Evolutionary conservation across 2,797 vertebrate species (phyloP).

Genomic region (Paratrypauchen microcephalus): DNA sequence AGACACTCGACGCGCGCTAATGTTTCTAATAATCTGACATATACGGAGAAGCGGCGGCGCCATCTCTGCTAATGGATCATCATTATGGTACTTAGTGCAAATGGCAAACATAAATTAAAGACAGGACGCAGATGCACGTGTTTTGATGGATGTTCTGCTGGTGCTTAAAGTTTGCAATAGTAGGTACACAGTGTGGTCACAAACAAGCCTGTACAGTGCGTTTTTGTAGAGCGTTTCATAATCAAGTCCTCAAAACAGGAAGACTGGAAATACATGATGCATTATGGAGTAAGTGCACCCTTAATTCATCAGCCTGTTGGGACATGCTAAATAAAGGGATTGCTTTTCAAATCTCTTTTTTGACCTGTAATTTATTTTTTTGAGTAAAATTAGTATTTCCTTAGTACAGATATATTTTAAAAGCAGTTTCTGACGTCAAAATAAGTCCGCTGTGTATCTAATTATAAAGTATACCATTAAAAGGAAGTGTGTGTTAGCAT

Average conservation of each 20-base stretch:
- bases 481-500: too few species aligned
- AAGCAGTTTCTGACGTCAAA: too few species aligned
- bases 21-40: conserved; percentile 32
- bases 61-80: conserved; percentile 42
- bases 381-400: neutral
- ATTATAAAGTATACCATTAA: too few species aligned
- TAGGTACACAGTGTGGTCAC: conserved; percentile 3
- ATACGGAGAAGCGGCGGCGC: conserved; percentile 17
- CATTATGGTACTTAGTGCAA: conserved; percentile 39
- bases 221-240: conserved; percentile 2
- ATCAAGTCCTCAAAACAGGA: conserved; percentile 19
- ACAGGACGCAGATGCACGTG: conserved; percentile 23
- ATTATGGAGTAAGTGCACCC: neutral
- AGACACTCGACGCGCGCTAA: neutral
- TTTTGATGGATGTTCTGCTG: conserved; percentile 52
- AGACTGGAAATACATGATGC: conserved; percentile 6
- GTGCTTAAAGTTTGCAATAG: conserved; percentile 39
- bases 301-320: neutral
- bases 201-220: conserved; percentile 8
- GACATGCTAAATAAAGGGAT: neutral
- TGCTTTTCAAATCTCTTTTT: neutral
- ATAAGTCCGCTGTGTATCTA: too few species aligned
- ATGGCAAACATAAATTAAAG: conserved; percentile 45
- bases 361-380: neutral
- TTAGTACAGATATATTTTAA: too few species aligned